phyloP scores from a whole-genome alignment of 2,113 vertebrate species.

The Maylandia zebra region DNA sequence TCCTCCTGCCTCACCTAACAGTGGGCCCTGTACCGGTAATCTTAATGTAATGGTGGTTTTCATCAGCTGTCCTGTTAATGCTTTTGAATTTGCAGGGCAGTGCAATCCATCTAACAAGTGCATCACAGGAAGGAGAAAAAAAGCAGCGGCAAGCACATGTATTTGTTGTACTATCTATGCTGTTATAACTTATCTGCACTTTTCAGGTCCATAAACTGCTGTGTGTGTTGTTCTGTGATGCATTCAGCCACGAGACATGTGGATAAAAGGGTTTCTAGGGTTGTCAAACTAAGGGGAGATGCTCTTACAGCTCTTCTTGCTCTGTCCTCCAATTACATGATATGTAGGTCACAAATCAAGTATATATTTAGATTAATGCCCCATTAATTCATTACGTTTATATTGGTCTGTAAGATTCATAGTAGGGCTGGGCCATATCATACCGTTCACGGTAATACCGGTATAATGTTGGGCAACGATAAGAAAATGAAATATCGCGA shows the following conservation, averaged over 20 bases:
- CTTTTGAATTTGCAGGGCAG: not conserved
- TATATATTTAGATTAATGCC: not conserved
- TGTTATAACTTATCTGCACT: not conserved
- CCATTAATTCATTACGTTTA: not conserved
- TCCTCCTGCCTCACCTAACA: not conserved
- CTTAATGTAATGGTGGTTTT: not conserved
- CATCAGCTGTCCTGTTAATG: not conserved
- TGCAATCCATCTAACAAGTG: not conserved
- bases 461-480: not conserved
- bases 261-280: not conserved
- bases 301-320: not conserved
- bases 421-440: not conserved
- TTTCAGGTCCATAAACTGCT: not conserved
- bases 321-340: not conserved
- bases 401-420: not conserved
- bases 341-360: not conserved
- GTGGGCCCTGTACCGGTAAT: not conserved
- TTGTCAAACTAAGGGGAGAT: not conserved
- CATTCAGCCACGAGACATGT: not conserved
- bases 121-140: rapidly evolving
- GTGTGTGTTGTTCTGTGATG: not conserved
- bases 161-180: not conserved
- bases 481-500: not conserved
- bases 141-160: not conserved
- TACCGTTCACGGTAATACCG: rapidly evolving